Conservation (phyloP, 2,888 invertebrate genomes). For the Tuta absoluta region DNA sequence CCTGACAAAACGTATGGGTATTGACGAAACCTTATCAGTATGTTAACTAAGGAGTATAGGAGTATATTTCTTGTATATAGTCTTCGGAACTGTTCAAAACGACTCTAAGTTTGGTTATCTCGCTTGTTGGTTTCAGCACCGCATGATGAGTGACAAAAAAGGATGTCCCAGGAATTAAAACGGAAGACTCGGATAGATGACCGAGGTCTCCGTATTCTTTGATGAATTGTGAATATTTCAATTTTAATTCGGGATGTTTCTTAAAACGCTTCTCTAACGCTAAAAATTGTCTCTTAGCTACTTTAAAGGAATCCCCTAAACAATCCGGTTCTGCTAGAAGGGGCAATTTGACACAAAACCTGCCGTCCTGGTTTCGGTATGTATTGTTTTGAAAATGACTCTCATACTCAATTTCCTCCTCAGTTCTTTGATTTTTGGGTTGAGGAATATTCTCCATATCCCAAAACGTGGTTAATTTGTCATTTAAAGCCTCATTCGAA, state of each 20-base stretch:
- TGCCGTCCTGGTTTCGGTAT: constrained; percentile 16
- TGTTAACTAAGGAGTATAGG: too few species aligned
- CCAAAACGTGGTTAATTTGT: constrained; percentile 24
- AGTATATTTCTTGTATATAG: constrained; percentile 34
- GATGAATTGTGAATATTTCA: constrained; percentile 24
- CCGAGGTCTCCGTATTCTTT: constrained; percentile 28
- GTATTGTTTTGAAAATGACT: constrained; percentile 24
- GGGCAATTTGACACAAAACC: constrained; percentile 28
- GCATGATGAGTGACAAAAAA: constrained; percentile 34
- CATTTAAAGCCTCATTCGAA: neutral
- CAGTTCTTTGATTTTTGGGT: neutral
- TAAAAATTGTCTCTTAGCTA: constrained; percentile 13
- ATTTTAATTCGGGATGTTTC: constrained; percentile 26
- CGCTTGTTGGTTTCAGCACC: constrained; percentile 31
- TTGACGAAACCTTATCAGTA: too few species aligned
- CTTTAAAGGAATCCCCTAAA: neutral
- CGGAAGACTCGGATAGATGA: constrained; percentile 25
- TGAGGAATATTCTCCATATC: constrained; percentile 23
- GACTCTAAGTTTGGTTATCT: constrained; percentile 36
- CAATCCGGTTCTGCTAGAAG: constrained; percentile 20
- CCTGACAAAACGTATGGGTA: too few species aligned
- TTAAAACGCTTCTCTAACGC: constrained; percentile 10
- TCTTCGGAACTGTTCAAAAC: constrained; percentile 38
- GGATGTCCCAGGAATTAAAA: neutral
- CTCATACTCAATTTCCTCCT: constrained; percentile 24